phyloP scores from a whole-genome alignment of 2,113 vertebrate genomes.

The Mionectes macconnelli region DNA sequence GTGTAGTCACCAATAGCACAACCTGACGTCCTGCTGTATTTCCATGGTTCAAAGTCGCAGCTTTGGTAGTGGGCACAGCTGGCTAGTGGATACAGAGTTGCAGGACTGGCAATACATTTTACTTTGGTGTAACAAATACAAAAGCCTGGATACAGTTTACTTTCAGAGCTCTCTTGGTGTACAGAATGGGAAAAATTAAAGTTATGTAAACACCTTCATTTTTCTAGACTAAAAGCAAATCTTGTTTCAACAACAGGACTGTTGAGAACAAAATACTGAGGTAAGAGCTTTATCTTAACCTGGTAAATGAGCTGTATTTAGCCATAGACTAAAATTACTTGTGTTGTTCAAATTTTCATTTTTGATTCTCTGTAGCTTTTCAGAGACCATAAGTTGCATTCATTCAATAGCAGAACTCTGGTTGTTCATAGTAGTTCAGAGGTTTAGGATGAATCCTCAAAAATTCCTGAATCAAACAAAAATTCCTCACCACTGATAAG shows the following conservation, averaged over 20 bases:
- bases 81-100: neutral
- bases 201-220: neutral
- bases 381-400: neutral
- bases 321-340: neutral
- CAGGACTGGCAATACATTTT: neutral
- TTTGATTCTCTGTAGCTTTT: neutral
- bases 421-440: neutral
- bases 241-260: neutral
- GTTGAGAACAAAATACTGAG: neutral
- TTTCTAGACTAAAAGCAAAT: neutral
- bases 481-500: rapidly evolving
- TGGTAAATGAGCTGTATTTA: neutral
- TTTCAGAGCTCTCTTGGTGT: neutral
- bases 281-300: neutral
- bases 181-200: neutral
- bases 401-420: neutral
- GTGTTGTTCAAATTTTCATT: neutral
- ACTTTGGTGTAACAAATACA: neutral
- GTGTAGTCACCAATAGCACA: neutral
- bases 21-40: neutral
- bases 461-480: neutral
- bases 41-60: neutral
- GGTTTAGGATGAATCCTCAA: neutral
- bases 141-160: neutral
- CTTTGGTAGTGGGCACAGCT: neutral